Evolutionary conservation across 2,113 vertebrate species (phyloP), one percentile per base, ranked within the genome.

Genomic region (Indri indri): DNA sequence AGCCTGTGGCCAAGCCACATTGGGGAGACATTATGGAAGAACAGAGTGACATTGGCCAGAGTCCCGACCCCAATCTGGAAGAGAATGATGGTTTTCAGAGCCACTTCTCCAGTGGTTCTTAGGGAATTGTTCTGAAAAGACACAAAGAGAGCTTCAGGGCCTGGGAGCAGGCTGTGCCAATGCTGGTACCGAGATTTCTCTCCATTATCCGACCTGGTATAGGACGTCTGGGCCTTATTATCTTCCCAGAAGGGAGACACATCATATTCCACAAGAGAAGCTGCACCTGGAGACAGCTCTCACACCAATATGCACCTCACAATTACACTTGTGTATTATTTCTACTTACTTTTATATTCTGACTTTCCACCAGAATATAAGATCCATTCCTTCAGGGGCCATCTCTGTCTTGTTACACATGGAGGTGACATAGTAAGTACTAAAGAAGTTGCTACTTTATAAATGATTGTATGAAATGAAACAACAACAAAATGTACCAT

Each of bases 1-100:
- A 12, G 42, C 3, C 0, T 57, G 16, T 20, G 50, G 5, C 59
- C 34, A 13, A 3, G 6, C 8, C 8, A 37, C 74, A 40, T 0
- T 25, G 86, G 59, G 34, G 54, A 45, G 20, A 70, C 0, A 1
- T 81, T 59, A 1, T 6, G 2, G 45, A 65, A 54, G 74, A 66
- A 59, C 23, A 88, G n/a, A 25, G 27, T 18, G 74, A 20, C n/a
- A 7, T 5, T 54, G 37, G 42, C 61, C 77, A 22, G 45, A 20
- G 40, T 8, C 22, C 88, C 88, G 30, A 1, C 13, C 25, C 34
- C 20, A 1, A 30, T 22, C 37, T 86, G 65, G 16, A 66, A 47
- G 17, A 74, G 40, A 1, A 73, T 4, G 2, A 59, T 13, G 8
- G 11, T 23, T 22, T 16, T 45, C 50, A 95, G 59, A 59, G 34